phyloP scores from a whole-genome alignment of 1,140 invertebrate species.

The Caenorhabditis briggsae region DNA sequence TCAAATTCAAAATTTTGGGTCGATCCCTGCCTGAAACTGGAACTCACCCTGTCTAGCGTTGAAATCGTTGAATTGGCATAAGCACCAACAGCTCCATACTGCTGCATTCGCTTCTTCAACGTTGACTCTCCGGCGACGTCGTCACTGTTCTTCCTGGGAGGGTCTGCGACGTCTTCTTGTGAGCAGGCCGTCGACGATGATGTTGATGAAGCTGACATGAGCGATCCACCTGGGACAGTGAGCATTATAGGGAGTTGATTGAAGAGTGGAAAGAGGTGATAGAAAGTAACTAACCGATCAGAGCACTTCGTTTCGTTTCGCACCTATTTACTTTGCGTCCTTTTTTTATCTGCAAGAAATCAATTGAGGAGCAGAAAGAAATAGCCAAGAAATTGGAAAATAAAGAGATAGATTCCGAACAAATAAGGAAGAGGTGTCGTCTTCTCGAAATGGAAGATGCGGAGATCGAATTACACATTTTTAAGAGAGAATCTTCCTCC shows the following conservation, averaged over 20 bases:
- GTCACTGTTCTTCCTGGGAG: background rate
- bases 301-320: slow-evolving; percentile 24
- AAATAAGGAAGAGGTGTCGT: slow-evolving; percentile 13
- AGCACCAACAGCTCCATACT: background rate
- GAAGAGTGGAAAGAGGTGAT: background rate
- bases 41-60: slow-evolving; percentile 4
- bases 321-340: slow-evolving; percentile 48
- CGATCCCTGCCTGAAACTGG: no score
- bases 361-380: background rate
- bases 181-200: slow-evolving; percentile 31
- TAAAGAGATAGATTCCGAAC: background rate
- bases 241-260: background rate
- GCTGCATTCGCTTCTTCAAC: slow-evolving; percentile 45
- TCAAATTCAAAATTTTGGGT: no score
- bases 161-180: slow-evolving; percentile 13
- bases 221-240: background rate
- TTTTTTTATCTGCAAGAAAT: slow-evolving; percentile 32
- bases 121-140: slow-evolving; percentile 27
- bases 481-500: no score
- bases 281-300: slow-evolving; percentile 27
- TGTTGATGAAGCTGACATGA: slow-evolving; percentile 48
- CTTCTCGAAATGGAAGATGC: background rate
- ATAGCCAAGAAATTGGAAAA: background rate
- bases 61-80: slow-evolving; percentile 32
- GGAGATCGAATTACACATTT: slow-evolving; percentile 33